phyloP scores from a whole-genome alignment of 2,888 invertebrate species.

The Hypomecis atomaria region DNA sequence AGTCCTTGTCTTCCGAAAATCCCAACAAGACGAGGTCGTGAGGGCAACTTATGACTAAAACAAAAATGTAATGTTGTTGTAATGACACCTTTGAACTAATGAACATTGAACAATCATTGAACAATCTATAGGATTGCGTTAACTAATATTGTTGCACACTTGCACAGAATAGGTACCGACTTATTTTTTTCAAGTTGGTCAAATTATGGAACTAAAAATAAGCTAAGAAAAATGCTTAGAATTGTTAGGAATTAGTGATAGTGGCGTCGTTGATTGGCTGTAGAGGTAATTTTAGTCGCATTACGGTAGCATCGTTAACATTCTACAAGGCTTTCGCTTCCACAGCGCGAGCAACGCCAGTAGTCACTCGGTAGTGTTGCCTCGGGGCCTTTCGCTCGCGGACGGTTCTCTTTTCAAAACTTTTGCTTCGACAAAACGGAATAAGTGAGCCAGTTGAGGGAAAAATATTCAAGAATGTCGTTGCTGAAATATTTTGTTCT shows the following conservation, averaged over 20 bases:
- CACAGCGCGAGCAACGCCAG: slow-evolving; percentile 41
- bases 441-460: slow-evolving; percentile 7
- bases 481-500: slow-evolving; percentile 44
- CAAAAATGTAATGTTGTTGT: too few species aligned
- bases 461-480: slow-evolving; percentile 40
- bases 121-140: too few species aligned
- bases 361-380: slow-evolving; percentile 35
- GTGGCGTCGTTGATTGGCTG: not conserved
- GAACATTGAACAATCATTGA: too few species aligned
- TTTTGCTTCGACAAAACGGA: slow-evolving; percentile 13
- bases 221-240: not conserved
- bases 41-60: too few species aligned
- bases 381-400: slow-evolving; percentile 15
- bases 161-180: too few species aligned
- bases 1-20: too few species aligned
- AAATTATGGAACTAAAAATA: not conserved
- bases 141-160: too few species aligned
- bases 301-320: slow-evolving; percentile 57
- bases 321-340: slow-evolving; percentile 55
- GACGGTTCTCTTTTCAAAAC: slow-evolving; percentile 24
- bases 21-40: too few species aligned
- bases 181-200: not conserved
- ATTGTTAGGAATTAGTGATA: not conserved
- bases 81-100: too few species aligned
- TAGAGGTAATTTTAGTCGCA: not conserved